Conservation (phyloP, 2,888 invertebrate genomes). For the Ferdinandea cuprea region DNA sequence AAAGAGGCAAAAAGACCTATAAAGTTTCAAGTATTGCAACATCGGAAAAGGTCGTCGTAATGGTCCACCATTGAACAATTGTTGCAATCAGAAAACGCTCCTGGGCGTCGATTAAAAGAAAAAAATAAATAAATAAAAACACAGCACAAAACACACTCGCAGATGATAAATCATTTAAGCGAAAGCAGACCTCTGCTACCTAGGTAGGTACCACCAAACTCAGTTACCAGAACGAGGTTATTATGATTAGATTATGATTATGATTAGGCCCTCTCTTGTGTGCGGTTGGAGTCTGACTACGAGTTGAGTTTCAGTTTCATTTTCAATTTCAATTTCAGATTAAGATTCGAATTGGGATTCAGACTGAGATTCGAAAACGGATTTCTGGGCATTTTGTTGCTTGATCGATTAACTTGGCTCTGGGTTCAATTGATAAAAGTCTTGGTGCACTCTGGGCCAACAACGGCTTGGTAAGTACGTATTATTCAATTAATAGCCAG, state of each 20-base stretch:
- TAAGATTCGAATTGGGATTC: conserved; percentile 10
- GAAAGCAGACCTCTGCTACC: conserved; percentile 15
- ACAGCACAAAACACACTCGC: background rate
- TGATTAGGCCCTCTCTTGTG: too few relatives aligned
- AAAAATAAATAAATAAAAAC: conserved; percentile 8
- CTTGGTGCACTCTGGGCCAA: background rate
- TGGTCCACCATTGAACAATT: conserved; percentile 37
- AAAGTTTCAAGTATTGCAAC: conserved; percentile 18
- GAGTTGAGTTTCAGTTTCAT: background rate
- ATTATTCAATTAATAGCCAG: conserved; percentile 51
- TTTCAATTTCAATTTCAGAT: conserved; percentile 36
- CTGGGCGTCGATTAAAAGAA: conserved; percentile 29
- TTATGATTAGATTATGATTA: conserved; percentile 26
- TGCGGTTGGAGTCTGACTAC: background rate
- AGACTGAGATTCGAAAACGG: conserved; percentile 1
- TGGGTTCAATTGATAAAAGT: conserved; percentile 24
- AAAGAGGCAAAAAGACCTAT: background rate
- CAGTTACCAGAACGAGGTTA: conserved; percentile 22
- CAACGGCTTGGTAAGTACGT: conserved; percentile 17
- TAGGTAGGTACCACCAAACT: background rate
- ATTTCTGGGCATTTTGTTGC: background rate
- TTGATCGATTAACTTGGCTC: conserved; percentile 44
- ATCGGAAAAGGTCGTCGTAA: conserved; percentile 23
- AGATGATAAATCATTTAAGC: conserved; percentile 28
- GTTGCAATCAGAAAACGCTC: conserved; percentile 58